A percentile compares a stretch with the other conserved stretches of the same genome.
These are phyloP conservation scores for Pipistrellus pygmaeus DNA, from an alignment of 2,797 vertebrate genomes.

Conservation along the genomic window DNA sequence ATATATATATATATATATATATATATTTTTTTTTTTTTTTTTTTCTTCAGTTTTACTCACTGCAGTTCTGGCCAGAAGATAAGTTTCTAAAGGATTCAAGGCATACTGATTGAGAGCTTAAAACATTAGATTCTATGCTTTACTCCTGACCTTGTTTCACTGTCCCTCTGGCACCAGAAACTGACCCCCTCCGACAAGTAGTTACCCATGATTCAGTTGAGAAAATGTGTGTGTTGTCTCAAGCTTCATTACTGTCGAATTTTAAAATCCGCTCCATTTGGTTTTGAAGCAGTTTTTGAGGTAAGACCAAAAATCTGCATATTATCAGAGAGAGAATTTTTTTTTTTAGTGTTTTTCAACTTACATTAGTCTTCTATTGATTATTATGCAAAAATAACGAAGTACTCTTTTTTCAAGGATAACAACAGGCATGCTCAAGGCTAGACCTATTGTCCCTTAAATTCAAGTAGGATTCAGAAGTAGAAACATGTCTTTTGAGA, in stretches of 20 bases:
- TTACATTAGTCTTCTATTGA: background rate
- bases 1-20: too few species aligned
- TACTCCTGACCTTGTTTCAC: background rate
- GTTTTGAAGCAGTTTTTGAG: constrained; percentile 52
- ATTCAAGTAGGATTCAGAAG: constrained; percentile 21
- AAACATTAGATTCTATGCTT: background rate
- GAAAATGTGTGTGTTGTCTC: constrained; percentile 34
- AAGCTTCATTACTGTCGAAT: constrained; percentile 31
- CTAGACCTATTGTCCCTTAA: background rate
- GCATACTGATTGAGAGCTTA: background rate
- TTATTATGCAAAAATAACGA: constrained; percentile 20
- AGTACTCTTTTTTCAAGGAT: background rate
- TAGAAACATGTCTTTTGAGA: constrained; percentile 28
- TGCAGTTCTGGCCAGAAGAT: background rate
- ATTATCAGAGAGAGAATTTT: background rate
- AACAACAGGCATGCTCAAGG: background rate
- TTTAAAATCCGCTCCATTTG: constrained; percentile 60
- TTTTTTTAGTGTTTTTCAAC: background rate
- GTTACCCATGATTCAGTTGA: constrained; percentile 1
- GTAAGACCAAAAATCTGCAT: background rate
- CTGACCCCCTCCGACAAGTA: background rate
- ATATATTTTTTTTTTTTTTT: too few species aligned
- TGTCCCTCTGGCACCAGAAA: background rate
- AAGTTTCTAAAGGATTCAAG: background rate
- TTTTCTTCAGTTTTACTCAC: constrained; percentile 2